Conservation (phyloP, 2,888 invertebrate species). For the Orthosia cruda region DNA sequence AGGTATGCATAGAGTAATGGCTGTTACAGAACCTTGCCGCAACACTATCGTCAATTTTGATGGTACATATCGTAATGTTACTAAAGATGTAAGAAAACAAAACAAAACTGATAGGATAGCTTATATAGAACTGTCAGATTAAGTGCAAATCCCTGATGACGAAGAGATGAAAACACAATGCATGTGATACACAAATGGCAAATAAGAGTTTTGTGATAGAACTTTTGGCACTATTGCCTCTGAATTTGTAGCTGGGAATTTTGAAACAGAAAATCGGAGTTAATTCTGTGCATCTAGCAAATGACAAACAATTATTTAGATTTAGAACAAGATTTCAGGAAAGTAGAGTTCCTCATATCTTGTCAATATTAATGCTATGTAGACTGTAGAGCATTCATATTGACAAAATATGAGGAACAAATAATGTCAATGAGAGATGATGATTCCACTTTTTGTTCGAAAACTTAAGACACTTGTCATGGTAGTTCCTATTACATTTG, state of each 20-base stretch:
- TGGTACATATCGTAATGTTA: neutral
- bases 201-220: neutral
- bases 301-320: neutral
- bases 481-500: constrained; percentile 11
- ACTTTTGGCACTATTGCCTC: neutral
- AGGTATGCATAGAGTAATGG: constrained; percentile 1
- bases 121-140: neutral
- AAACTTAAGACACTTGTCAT: neutral
- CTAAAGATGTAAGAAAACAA: neutral
- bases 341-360: too few species aligned
- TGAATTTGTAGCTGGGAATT: neutral
- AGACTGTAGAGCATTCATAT: neutral
- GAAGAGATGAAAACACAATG: neutral
- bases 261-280: neutral
- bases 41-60: neutral
- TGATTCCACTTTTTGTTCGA: neutral
- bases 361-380: neutral
- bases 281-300: neutral
- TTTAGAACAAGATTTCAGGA: neutral
- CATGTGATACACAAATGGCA: neutral
- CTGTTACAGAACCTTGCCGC: constrained; percentile 12
- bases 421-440: neutral
- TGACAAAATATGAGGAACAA: neutral
- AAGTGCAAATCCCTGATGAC: neutral
- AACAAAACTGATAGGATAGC: neutral